These are phyloP conservation scores for Phalacrocorax brasilianus DNA, from an alignment of 2,113 vertebrate species.

Conservation along the genomic window DNA sequence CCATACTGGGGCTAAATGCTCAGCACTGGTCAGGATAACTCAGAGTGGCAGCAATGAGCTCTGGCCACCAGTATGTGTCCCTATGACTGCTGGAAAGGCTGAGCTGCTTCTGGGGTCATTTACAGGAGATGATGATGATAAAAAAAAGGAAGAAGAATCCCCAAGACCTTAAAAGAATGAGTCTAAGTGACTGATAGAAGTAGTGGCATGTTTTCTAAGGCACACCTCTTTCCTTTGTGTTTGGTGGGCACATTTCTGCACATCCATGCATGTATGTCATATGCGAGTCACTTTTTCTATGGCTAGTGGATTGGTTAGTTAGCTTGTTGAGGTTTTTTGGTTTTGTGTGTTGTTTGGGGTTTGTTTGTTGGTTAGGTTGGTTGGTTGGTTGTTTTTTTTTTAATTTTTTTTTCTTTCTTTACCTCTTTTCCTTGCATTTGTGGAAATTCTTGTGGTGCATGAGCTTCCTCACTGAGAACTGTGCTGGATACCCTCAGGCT, in stretches of 20 bases:
- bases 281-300: background rate
- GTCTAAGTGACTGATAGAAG: background rate
- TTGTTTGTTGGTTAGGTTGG: background rate
- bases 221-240: background rate
- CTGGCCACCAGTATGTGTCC: background rate
- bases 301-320: background rate
- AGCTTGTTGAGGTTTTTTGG: background rate
- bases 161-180: background rate
- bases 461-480: background rate
- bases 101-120: background rate
- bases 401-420: too few species aligned
- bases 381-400: rapidly evolving
- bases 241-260: background rate
- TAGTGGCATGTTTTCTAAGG: background rate
- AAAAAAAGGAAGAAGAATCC: background rate
- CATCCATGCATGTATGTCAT: background rate
- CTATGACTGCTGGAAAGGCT: background rate
- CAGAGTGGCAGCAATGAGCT: background rate
- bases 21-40: background rate
- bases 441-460: background rate
- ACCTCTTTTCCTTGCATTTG: background rate
- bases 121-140: background rate
- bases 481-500: background rate
- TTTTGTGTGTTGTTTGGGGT: background rate
- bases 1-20: background rate